Base-by-base conservation (phyloP, 2,113 vertebrate species). In the Saguinus midas region DNA sequence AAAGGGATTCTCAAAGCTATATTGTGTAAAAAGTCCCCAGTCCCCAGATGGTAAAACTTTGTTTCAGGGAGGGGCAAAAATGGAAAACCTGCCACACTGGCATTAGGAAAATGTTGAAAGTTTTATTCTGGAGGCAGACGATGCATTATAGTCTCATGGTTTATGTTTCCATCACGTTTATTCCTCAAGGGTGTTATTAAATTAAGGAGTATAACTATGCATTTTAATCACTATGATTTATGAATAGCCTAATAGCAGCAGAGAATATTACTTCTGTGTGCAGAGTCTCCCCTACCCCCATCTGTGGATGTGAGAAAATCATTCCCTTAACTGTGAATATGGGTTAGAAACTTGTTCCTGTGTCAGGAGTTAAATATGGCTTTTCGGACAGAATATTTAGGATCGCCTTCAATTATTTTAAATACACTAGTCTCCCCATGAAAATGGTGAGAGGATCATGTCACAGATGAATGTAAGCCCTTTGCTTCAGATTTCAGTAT, bases 161-260 rank as follows among this genome's bases (percentile, higher is more conserved):
- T 88, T 85, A 57, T 50, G 43, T 89, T n/a, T 35, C 27, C 43
- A 2, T 72, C 58, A 37, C 14, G 17, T 75, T 76, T 72, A 43
- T 73, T 68, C 52, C 81, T 94, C 78, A 48, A 79, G 75, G 61
- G 50, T 43, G 21, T 64, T 66, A 76, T 86, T 91, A 95, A 85
- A 86, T 92, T 94, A 83, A 43, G 50, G 43, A 55, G 27, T 61
- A 50, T 43, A 86, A 25, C 73, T 17, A 55, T 58, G 45, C 58
- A 14, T 85, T 90, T 93, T 80, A 85, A 32, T 57, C 64, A 81
- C 40, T 27, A 0, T 91, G 64, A 76, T 94, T 94, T 93, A 90
- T 48, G 25, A 17, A 79, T 80, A 94, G n/a, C 35, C n/a, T 43
- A 17, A 70, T 8, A 37, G 52, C 32, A 35, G 12, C 37, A 20